phyloP scores from a whole-genome alignment of 2,888 invertebrate genomes.

The Dryadula phaetusa region DNA sequence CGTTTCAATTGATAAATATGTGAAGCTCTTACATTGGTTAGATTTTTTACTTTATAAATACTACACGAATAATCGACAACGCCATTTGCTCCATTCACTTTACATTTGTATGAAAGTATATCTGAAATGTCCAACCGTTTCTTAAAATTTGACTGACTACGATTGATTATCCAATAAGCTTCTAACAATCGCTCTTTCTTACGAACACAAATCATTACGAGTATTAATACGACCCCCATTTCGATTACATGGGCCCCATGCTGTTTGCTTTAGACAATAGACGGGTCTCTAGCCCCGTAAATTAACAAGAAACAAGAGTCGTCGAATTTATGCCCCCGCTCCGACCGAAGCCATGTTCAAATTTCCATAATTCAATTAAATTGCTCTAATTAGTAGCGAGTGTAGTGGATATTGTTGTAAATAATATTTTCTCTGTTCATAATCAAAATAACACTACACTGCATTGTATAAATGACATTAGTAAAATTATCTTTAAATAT shows the following conservation, averaged over 20 bases:
- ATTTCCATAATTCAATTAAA: slow-evolving; percentile 44
- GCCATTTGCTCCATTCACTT: no score
- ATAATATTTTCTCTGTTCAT: slow-evolving; percentile 4
- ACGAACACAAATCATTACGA: slow-evolving; percentile 22
- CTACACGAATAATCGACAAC: no score
- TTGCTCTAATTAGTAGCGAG: slow-evolving; percentile 33
- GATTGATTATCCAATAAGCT: slow-evolving; percentile 4
- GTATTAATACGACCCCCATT: slow-evolving; percentile 25
- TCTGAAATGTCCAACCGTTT: neutral
- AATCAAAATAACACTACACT: neutral
- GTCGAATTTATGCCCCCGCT: slow-evolving; percentile 45
- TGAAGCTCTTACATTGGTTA: no score
- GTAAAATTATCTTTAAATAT: neutral
- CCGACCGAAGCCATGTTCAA: slow-evolving; percentile 37
- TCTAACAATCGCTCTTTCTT: neutral
- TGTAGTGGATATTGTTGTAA: slow-evolving; percentile 1
- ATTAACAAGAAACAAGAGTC: slow-evolving; percentile 45
- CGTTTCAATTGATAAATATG: no score
- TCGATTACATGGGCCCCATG: slow-evolving; percentile 20
- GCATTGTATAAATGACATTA: neutral
- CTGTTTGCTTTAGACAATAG: slow-evolving; percentile 38
- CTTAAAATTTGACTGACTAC: neutral
- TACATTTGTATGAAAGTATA: neutral
- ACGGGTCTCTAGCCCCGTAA: slow-evolving; percentile 39
- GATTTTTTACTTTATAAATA: no score